These are phyloP conservation scores for Rhodinocichla rosea DNA, from an alignment of 2,113 vertebrate genomes.

Conservation along the genomic window DNA sequence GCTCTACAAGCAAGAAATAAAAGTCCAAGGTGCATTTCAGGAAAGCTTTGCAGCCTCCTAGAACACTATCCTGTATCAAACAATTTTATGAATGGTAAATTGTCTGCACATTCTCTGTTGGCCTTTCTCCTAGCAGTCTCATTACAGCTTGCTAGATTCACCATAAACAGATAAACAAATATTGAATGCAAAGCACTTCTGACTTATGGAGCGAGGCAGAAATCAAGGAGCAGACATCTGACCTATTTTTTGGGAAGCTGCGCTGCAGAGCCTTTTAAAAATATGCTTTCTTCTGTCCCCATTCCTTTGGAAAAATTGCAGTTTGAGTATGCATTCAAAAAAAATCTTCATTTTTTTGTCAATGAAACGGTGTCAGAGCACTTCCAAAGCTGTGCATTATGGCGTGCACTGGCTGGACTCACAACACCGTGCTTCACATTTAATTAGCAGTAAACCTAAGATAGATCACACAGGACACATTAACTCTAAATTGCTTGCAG, in stretches of 20 bases:
- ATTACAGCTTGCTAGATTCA: background rate
- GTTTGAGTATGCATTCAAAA: background rate
- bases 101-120: background rate
- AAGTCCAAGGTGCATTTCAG: background rate
- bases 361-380: background rate
- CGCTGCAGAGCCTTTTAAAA: background rate
- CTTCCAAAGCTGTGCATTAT: background rate
- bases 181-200: background rate
- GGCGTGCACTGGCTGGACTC: background rate
- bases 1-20: background rate
- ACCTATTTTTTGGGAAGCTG: background rate
- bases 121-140: background rate
- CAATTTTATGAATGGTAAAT: background rate
- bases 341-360: background rate
- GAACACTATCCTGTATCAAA: background rate
- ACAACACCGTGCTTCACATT: background rate
- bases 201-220: background rate
- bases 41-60: background rate
- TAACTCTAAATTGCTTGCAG: slow-evolving; percentile 29
- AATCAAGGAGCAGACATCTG: background rate
- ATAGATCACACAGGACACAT: background rate
- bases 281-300: background rate
- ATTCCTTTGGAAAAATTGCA: background rate
- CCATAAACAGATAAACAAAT: background rate
- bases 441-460: slow-evolving; percentile 18